These are phyloP conservation scores for Dasypogon diadema DNA, from an alignment of 2,888 invertebrate species.

Conservation along the genomic window DNA sequence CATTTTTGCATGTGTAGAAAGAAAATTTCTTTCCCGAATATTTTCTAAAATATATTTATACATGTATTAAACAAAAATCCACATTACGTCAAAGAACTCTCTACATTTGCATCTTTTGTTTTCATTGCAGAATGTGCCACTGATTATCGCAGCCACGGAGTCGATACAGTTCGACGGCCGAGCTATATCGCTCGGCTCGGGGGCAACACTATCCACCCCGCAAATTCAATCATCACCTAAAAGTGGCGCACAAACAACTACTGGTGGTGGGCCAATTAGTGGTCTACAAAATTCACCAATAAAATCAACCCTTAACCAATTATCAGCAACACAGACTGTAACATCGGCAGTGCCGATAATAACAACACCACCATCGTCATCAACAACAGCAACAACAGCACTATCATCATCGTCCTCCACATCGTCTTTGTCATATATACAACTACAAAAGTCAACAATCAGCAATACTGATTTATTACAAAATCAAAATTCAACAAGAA, in stretches of 20 bases:
- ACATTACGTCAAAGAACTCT: not conserved
- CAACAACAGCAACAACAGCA: conserved; percentile 1
- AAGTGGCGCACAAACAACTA: conserved; percentile 34
- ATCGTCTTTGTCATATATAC: not conserved
- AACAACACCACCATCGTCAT: conserved; percentile 21
- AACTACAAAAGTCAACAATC: conserved; percentile 6
- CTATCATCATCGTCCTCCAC: not conserved
- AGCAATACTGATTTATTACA: not conserved
- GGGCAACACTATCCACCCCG: conserved; percentile 48
- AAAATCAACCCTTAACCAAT: conserved; percentile 25
- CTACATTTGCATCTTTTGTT: conserved; percentile 23
- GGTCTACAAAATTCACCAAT: conserved; percentile 45
- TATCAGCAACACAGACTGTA: conserved; percentile 27
- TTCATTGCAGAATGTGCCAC: conserved; percentile 57
- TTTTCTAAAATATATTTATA: too few relatives aligned
- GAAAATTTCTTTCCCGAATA: too few relatives aligned
- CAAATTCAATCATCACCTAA: conserved; percentile 44
- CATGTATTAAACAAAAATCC: not conserved
- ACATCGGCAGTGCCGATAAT: conserved; percentile 31
- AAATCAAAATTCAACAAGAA: conserved; percentile 15
- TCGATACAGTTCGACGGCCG: conserved; percentile 60
- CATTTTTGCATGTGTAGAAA: not conserved
- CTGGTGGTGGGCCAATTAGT: conserved; percentile 46
- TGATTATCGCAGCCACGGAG: conserved; percentile 59
- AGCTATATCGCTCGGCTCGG: conserved; percentile 58